Base-by-base conservation (phyloP, 2,888 invertebrate species). In the Gastracanthus pulcherrimus region DNA sequence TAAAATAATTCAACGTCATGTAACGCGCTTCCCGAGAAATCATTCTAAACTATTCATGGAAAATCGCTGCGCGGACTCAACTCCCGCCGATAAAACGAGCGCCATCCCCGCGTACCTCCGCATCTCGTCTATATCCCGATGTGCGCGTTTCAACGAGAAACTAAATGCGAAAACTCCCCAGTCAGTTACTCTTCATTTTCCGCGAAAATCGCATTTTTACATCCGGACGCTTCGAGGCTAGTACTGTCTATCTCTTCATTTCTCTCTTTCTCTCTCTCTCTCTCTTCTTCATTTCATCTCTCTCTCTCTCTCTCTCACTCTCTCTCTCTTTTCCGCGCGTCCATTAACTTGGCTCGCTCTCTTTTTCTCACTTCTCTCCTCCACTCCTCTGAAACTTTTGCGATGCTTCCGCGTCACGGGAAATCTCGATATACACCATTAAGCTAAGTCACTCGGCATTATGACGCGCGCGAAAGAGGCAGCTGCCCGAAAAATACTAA, bases 361-460 rank as follows among this genome's bases (percentile, higher is more conserved):
- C n/a, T n/a, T n/a, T n/a, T n/a, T n/a, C n/a, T n/a, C n/a, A n/a
- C n/a, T 23, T 55, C 23, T 38, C 31, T 72, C 41, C 16, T 26
- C 23, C 13, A 4, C 6, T 31, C 62, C 9, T 38, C 26, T n/a
- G 1, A 31, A 48, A 62, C 62, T 48, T 48, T 45, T 38, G 64
- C 41, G 51, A 38, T 19, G 19, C 23, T 60, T 1, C 19, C n/a
- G 45, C 60, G 58, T 60, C 45, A 62, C 36, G 36, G n/a, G 11
- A 45, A 67, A 74, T 67, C 41, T 60, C 66, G 26, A 66, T 71
- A n/a, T 55, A 31, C 38, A 64, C 51, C 70, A 71, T 71, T 77
- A 60, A 64, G 64, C 51, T 58, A 77, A 77, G 77, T 77, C 70
- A 77, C 64, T 77, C 31, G n/a, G 7, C 58, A 48, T n/a, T n/a